These are phyloP conservation scores for Cyanoderma ruficeps DNA, from an alignment of 2,113 vertebrate species.

Conservation along the genomic window DNA sequence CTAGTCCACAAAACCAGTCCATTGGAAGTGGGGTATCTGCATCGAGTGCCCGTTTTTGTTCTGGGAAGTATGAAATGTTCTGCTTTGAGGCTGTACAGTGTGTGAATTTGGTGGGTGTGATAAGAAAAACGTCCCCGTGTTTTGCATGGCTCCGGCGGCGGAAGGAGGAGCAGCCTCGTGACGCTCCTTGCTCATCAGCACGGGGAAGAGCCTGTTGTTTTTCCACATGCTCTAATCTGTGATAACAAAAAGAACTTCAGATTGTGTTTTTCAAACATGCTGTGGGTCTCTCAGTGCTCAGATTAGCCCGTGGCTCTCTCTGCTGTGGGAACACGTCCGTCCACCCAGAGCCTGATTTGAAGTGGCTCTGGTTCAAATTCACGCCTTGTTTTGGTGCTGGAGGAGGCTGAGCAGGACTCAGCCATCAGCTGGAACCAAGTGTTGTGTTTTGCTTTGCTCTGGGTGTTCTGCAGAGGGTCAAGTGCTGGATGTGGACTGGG, in stretches of 20 bases:
- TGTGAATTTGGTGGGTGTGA: background rate
- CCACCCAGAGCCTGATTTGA: background rate
- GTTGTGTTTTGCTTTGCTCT: background rate
- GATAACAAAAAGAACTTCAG: conserved; percentile 17
- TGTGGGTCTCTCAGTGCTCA: background rate
- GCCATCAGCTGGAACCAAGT: background rate
- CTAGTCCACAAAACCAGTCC: background rate
- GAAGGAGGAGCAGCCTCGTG: background rate
- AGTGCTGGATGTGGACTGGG: background rate
- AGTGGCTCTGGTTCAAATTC: background rate
- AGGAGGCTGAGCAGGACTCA: background rate
- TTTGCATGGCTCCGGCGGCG: background rate
- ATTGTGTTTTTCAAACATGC: background rate
- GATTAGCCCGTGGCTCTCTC: background rate
- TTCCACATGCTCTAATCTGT: conserved; percentile 9
- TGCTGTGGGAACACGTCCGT: accelerated
- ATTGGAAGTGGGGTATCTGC: background rate
- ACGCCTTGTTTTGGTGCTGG: background rate
- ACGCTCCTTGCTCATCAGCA: background rate
- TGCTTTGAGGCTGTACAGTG: background rate
- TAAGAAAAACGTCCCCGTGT: background rate
- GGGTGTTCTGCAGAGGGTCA: background rate
- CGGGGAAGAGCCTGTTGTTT: background rate
- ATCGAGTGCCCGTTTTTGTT: background rate
- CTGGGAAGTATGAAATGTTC: background rate